Evolutionary conservation across 2,113 vertebrate genomes (phyloP).

Genomic region (Stegastes partitus): DNA sequence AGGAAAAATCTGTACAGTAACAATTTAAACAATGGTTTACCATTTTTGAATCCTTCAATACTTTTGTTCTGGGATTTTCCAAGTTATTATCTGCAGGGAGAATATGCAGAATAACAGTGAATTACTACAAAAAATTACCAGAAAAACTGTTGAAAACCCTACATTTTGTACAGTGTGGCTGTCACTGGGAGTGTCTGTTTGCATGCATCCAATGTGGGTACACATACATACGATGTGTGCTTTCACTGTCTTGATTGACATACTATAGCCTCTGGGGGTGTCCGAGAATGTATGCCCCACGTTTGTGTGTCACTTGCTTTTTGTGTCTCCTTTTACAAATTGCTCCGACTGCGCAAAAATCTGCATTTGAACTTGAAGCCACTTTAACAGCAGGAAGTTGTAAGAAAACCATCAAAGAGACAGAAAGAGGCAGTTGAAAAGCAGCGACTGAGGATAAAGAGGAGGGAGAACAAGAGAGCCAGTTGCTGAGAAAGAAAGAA

Average conservation of each 20-base stretch:
- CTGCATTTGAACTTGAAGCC: constrained; percentile 45
- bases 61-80: too few relatives aligned
- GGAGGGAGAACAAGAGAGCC: too few relatives aligned
- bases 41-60: too few relatives aligned
- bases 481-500: neutral
- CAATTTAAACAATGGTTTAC: too few relatives aligned
- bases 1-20: too few relatives aligned
- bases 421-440: constrained; percentile 33
- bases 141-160: too few relatives aligned
- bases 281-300: constrained; percentile 2
- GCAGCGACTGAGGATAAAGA: neutral
- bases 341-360: constrained; percentile 12
- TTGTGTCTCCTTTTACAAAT: constrained; percentile 48
- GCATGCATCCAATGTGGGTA: constrained; percentile 18
- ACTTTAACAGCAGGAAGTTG: constrained; percentile 31
- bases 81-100: too few relatives aligned
- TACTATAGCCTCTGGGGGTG: constrained; percentile 19
- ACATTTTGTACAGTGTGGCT: neutral
- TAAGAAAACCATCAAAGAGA: constrained; percentile 53
- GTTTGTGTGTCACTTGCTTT: constrained; percentile 27
- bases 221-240: constrained; percentile 7
- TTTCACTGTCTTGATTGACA: constrained; percentile 12
- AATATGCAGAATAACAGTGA: too few relatives aligned
- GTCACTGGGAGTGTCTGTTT: constrained; percentile 18
- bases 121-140: too few relatives aligned